phyloP scores from a whole-genome alignment of 2,113 vertebrate species.

The Tachycineta bicolor region DNA sequence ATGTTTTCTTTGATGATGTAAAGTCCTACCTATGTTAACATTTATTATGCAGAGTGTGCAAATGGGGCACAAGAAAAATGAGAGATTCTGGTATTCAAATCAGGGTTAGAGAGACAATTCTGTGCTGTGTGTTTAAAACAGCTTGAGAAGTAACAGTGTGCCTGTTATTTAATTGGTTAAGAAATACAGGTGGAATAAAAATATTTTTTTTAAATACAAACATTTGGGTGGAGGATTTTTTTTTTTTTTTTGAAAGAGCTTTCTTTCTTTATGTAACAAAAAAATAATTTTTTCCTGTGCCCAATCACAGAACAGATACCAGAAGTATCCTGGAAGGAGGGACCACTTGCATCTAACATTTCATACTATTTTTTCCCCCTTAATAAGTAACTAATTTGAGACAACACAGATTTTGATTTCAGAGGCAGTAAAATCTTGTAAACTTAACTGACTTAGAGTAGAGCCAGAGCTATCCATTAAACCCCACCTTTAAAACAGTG shows the following conservation, averaged over 20 bases:
- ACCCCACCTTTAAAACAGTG: neutral
- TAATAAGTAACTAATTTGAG: neutral
- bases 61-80: neutral
- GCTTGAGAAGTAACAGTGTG: neutral
- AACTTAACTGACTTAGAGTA: neutral
- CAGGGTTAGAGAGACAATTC: neutral
- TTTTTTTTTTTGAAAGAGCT: neutral
- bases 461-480: neutral
- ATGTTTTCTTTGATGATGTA: slow-evolving; percentile 7
- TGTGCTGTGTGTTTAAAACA: neutral
- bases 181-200: neutral
- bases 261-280: neutral
- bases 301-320: neutral
- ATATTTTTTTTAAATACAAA: too few species aligned
- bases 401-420: neutral
- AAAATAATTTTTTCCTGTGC: neutral
- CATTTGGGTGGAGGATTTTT: too few species aligned
- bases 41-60: neutral
- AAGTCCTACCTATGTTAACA: neutral
- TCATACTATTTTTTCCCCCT: neutral
- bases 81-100: neutral
- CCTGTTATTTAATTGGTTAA: neutral
- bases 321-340: neutral
- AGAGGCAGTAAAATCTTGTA: neutral
- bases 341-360: neutral